Percentiles rank a stretch among this genome's conserved stretches.
Evolutionary conservation across 2,888 invertebrate genomes (phyloP).

Genomic region (Caenorhabditis virilis): DNA sequence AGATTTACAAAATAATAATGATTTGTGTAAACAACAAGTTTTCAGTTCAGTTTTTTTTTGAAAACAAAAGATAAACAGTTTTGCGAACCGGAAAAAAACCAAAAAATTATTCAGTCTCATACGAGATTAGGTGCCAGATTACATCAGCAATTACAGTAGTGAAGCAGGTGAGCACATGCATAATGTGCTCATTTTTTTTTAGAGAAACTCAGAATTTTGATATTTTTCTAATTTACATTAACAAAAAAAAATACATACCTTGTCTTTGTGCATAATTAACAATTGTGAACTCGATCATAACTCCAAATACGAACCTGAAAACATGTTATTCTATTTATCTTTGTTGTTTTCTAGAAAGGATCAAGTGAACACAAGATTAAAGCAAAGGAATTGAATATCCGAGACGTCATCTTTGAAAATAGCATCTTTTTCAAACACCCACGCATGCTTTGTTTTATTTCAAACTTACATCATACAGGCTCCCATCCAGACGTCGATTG

Average conservation of each 20-base stretch:
- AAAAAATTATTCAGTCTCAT: too few relatives aligned
- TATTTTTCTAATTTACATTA: too few relatives aligned
- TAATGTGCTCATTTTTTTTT: too few relatives aligned
- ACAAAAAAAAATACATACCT: slow-evolving; percentile 38
- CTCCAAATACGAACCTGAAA: slow-evolving; percentile 58
- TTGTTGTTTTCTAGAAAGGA: neutral
- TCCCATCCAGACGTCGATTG: slow-evolving; percentile 64
- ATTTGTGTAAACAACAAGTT: too few relatives aligned
- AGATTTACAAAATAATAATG: slow-evolving; percentile 7
- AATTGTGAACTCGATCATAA: slow-evolving; percentile 62
- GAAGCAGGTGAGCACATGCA: too few relatives aligned
- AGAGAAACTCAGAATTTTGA: slow-evolving; percentile 1
- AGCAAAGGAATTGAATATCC: too few relatives aligned
- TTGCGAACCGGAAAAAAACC: too few relatives aligned
- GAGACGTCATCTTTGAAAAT: slow-evolving; percentile 14
- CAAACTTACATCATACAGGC: slow-evolving; percentile 59
- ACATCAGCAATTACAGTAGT: too few relatives aligned
- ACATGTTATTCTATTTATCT: slow-evolving; percentile 3
- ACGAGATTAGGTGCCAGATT: too few relatives aligned
- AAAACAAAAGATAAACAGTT: too few relatives aligned
- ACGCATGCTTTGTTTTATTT: slow-evolving; percentile 8
- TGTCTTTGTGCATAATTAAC: slow-evolving; percentile 59
- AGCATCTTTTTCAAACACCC: neutral
- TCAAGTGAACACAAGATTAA: too few relatives aligned
- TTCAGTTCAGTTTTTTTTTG: too few relatives aligned